Evolutionary conservation across 2,888 invertebrate species (phyloP).

Genomic region (Dryobotodes eremita): DNA sequence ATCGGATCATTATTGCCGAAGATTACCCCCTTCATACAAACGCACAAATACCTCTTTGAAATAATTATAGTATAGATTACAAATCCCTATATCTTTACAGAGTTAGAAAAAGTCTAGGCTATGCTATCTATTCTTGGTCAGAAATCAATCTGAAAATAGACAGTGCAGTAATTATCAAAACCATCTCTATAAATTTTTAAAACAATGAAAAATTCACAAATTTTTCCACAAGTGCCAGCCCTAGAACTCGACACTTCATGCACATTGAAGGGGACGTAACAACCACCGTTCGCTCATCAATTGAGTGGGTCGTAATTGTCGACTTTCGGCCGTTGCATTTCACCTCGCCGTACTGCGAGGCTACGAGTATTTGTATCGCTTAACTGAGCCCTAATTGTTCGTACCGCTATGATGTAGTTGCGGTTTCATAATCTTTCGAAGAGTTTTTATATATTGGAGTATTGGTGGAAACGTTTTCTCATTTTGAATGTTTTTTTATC

Average conservation of each 20-base stretch:
- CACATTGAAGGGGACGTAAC: conserved; percentile 73
- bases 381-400: conserved; percentile 43
- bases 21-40: too few species aligned
- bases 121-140: not conserved
- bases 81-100: not conserved
- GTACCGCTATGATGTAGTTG: not conserved
- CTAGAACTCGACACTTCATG: conserved; percentile 68
- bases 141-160: not conserved
- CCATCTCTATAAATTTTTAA: not conserved
- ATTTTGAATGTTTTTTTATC: not conserved
- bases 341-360: conserved; percentile 20
- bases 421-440: not conserved
- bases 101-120: not conserved
- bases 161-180: not conserved
- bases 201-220: not conserved
- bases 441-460: not conserved
- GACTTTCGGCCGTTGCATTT: conserved; percentile 71
- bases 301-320: conserved; percentile 76
- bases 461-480: not conserved
- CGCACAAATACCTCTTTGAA: too few species aligned
- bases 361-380: conserved; percentile 44
- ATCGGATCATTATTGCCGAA: too few species aligned
- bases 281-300: conserved; percentile 73
- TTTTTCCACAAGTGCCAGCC: conserved; percentile 53
- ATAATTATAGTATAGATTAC: too few species aligned